Evolutionary conservation across 2,888 invertebrate genomes (phyloP), one percentile per base, ranked within the genome.

Genomic region (Metallyticus violacea): DNA sequence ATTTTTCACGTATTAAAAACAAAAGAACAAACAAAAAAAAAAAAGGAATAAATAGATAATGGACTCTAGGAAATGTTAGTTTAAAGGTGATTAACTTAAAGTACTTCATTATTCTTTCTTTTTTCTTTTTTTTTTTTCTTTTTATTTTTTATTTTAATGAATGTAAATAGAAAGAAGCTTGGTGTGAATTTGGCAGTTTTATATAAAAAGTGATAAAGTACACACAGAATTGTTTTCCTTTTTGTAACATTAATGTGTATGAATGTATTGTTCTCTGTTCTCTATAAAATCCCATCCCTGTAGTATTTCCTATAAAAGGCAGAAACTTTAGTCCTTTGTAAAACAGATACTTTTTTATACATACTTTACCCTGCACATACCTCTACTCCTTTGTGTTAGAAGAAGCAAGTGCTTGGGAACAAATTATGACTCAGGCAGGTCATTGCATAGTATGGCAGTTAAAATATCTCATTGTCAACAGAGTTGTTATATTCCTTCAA

Each of bases 141-240:
- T 83, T n/a, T 26, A 26, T 28, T 77, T 28, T 77, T 76, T 27
- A 28, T 77, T 9, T n/a, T 77, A 77, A 83, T 77, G 77, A 83
- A 25, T 83, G 83, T 83, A 83, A 83, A 83, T 83, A 83, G 76
- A 82, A 28, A 77, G 28, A 77, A 28, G 83, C 83, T 77, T 83
- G 77, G 83, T 83, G 83, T 77, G 77, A 77, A 83, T 83, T 83
- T 83, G 83, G n/a, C 83, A 83, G 77, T 83, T 83, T 83, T 83
- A 83, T 83, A 83, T 83, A 81, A 83, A 82, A 83, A 76, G 9
- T 4, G 40, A 62, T 15, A 77, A 77, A 22, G 29, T 77, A 77
- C 77, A 83, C 28, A 82, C 82, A 26, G 26, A 81, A 40, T 82
- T 82, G 40, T 82, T 62, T 83, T 62, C 40, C 77, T 28, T 77